phyloP scores from a whole-genome alignment of 37 sponge, comb jelly and placozoan species.

The Crambe crambe region DNA sequence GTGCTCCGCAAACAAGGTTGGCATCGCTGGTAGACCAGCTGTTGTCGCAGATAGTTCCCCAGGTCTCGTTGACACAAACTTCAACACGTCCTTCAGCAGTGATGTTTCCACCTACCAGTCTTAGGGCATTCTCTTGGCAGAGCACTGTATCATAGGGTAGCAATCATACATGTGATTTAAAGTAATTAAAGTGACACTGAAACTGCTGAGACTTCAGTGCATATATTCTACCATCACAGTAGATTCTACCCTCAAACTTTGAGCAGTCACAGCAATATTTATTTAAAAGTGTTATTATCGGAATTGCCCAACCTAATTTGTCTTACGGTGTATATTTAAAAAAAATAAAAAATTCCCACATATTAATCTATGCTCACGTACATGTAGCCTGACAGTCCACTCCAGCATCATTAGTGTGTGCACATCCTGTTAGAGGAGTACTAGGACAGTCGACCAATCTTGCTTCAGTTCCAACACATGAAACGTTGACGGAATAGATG shows the following conservation, averaged over 20 bases:
- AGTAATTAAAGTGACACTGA: neutral
- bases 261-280: too few species aligned
- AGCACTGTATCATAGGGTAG: neutral
- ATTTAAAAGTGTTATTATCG: too few species aligned
- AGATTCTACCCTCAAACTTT: too few species aligned
- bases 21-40: conserved; percentile 30
- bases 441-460: neutral
- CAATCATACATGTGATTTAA: neutral
- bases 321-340: too few species aligned
- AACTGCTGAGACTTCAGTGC: too few species aligned
- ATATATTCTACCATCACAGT: too few species aligned
- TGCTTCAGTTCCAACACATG: neutral
- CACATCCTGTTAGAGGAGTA: neutral
- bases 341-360: too few species aligned
- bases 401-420: conserved; percentile 8
- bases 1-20: conserved; percentile 21
- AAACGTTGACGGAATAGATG: neutral
- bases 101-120: conserved; percentile 18
- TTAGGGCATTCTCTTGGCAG: neutral
- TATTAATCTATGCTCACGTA: too few species aligned
- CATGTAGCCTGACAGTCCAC: neutral
- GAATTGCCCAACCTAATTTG: too few species aligned
- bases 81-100: conserved; percentile 30
- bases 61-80: conserved; percentile 9
- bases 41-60: conserved; percentile 45